Evolutionary conservation across 2,797 vertebrate genomes (phyloP), one percentile per base, ranked within the genome.

Genomic region (Perdix hodgsoniae): DNA sequence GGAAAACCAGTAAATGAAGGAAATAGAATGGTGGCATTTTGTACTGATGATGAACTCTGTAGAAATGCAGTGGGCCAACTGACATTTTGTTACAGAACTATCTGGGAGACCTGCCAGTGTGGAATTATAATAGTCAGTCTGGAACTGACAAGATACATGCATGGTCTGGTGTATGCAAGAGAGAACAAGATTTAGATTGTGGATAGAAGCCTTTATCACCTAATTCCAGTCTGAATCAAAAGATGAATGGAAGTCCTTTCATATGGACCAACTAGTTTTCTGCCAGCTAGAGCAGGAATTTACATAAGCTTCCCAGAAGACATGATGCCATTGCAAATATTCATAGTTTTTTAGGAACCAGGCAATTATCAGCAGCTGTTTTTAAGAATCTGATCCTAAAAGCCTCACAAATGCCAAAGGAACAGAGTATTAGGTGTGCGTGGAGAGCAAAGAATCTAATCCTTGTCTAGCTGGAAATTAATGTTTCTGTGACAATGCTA

Each of bases 1-100:
- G 49, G 56, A 85, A 92, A 66, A 72, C 35, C 23, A 85, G n/a
- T 65, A 69, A 79, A 61, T 70, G n/a, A 91, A 83, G 59, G 78
- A 85, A 94, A 93, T 73, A 69, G 44, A 66, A 52, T 76, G 42
- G 59, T 93, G 91, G 73, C 94, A 87, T 95, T 94, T 85, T 91
- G 86, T 83, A 91, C 75, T 59, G 76, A 61, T 86, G 49, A 91
- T 84, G 85, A 93, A 83, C 90, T 96, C 83, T 63, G 79, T 79
- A 83, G 87, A 88, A 74, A 80, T 70, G 69, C 79, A 83, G 64
- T 45, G 42, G 72, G 35, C 72, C 24, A 47, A 83, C 22, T 95
- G 90, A 94, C 88, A 91, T 94, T 93, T 95, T 89, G 91, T 87
- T 88, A 31, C 45, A 27, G 5, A 54, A 70, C 40, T 87, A 26